Conservation (phyloP, 2,888 invertebrate species). For the Acrobasis repandana region DNA sequence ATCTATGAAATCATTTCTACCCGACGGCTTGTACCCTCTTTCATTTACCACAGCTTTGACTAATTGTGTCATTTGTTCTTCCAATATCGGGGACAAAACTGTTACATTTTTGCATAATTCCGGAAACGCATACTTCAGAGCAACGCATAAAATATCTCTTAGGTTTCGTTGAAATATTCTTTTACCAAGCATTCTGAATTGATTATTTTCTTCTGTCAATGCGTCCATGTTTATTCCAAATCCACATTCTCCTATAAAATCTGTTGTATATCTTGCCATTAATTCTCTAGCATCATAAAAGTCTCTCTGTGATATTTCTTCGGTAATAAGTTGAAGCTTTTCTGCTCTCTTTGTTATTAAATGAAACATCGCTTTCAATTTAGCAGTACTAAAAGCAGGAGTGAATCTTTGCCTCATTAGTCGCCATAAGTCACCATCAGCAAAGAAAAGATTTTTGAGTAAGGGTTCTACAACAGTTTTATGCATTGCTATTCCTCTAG, state of each 20-base stretch:
- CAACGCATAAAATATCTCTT: constrained; percentile 50
- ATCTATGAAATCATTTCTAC: constrained; percentile 71
- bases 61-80: constrained; percentile 53
- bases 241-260: constrained; percentile 71
- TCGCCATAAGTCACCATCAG: constrained; percentile 70
- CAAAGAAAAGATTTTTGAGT: constrained; percentile 66
- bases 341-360: constrained; percentile 67
- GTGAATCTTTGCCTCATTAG: constrained; percentile 67
- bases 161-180: constrained; percentile 61
- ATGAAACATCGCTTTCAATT: constrained; percentile 71
- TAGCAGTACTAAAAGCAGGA: constrained; percentile 67
- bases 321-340: constrained; percentile 60
- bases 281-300: constrained; percentile 65
- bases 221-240: constrained; percentile 71
- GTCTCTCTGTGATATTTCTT: constrained; percentile 50
- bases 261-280: constrained; percentile 73
- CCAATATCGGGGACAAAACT: constrained; percentile 58
- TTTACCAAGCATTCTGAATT: constrained; percentile 65
- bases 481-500: constrained; percentile 61
- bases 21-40: constrained; percentile 60
- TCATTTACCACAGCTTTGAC: constrained; percentile 56
- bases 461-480: constrained; percentile 64
- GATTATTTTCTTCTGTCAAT: constrained; percentile 61
- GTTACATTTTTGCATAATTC: constrained; percentile 58
- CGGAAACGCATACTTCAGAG: constrained; percentile 60